Base-by-base conservation (phyloP, 2,113 vertebrate genomes). In the Panthera uncia region DNA sequence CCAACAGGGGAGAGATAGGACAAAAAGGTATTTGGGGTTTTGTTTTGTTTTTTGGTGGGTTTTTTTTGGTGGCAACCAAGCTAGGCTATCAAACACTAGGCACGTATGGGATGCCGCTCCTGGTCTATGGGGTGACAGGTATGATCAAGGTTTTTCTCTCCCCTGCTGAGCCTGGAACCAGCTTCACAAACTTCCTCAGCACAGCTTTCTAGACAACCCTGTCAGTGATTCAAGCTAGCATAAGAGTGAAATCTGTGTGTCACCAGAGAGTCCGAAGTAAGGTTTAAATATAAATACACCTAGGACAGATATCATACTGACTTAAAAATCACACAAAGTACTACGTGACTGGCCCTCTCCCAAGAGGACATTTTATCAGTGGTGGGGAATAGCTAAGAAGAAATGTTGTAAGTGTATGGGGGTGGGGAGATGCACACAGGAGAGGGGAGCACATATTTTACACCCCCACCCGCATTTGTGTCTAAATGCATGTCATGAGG, bases 151-250 rank as follows among this genome's bases (percentile, higher is more conserved):
- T 87, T 89, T 79, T 95, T 14, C 25, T 94, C 79, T 85, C 94
- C 65, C 69, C 69, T 45, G 33, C 50, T 97, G 63, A 94, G 23
- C 27, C 36, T 74, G 38, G 52, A 94, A 76, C 16, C 36, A 93
- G 71, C 87, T 92, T 90, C 89, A 80, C 52, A 50, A 74, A 97
- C 57, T 25, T 85, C 80, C 50, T 92, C 90, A 92, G 48, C 25
- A 74, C 12, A 50, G 68, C 76, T 95, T 80, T 92, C 79, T 74
- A 92, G 21, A 18, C 57, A 95, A 92, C 36, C 86, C 88, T n/a
- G 23, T 18, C 36, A 92, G 19, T n/a, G 5, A 66, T 52, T 73
- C 91, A 71, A n/a, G 78, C 83, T 38, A 89, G 78, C 33, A 19
- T 66, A 74, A 69, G 14, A 94, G 89, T 65, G 11, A 55, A 94